Base-by-base conservation (phyloP, 2,888 invertebrate species). In the Ecliptopera silaceata region DNA sequence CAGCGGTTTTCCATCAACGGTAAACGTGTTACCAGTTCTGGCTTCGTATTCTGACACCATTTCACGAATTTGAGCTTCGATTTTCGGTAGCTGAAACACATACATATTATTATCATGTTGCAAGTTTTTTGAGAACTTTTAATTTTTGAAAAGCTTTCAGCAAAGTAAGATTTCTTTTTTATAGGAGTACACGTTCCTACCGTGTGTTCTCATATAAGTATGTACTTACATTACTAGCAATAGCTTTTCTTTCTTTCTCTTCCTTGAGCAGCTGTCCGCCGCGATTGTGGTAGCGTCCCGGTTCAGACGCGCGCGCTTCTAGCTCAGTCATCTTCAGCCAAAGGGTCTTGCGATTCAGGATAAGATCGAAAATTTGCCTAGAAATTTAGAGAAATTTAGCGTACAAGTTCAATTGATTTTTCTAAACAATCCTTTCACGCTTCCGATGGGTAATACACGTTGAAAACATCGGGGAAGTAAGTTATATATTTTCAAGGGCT, bases 241-340 rank as follows among this genome's bases (percentile, higher is more conserved):
- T 93, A 6, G 93, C 91, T 77, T 96, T 97, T n/a, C 97, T 88
- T 71, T 97, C 96, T 69, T 95, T 96, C 80, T 98, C 98, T 77
- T 98, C 98, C 48, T 94, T 93, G 1, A 98, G 84, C 4, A 98
- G 86, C 65, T 96, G 95, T 0, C 98, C 97, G 0, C 98, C 97
- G 32, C 98, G 93, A 82, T 98, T 97, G 68, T 96, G 95, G 75
- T 95, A 97, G 0, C 98, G 93, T 64, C 95, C 95, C 0, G 96
- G 96, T 71, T 96, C 96, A n/a, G 93, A 93, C 0, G 96, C 95
- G 48, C 94, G 93, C 15, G 93, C 93, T 64, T 97, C 96, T 44
- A 97, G 81, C 58, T 95, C 95, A 1, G 93, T 88, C 93, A 96
- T 95, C 72, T 96, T 94, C 17, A 93, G 85, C 95, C 96, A 97